Evolutionary conservation across 2,113 vertebrate genomes (phyloP), one percentile per base, ranked within the genome.

Genomic region (Apaloderma vittatum): DNA sequence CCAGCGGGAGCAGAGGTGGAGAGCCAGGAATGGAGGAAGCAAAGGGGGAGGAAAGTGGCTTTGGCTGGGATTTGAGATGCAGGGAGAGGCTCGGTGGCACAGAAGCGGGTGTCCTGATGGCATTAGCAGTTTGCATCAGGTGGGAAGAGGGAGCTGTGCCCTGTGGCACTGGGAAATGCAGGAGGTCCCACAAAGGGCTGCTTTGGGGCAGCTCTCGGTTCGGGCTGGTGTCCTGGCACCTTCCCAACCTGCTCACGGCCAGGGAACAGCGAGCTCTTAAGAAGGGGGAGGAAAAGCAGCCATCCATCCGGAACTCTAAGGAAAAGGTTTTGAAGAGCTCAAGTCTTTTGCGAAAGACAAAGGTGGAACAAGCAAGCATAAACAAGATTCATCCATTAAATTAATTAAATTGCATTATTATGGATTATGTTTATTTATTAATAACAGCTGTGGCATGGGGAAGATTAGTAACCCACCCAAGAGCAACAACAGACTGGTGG

Each of bases 371-470:
- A 94, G 93, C 81, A 76, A 40, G 66, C 62, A 0, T 95, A 79
- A 94, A 93, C 66, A 94, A 88, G 95, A 93, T 94, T 93, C 90
- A 72, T 94, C 92, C 88, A 85, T 94, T 93, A 79, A 90, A 94
- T 95, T 85, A 96, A 96, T 96, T 87, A 78, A 85, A 85, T 78
- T 61, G 71, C 78, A 57, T 92, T 93, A 82, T 92, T 93, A 82
- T 92, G 78, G 78, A 79, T 95, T 48, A 70, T 63, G 85, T 85
- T 96, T 95, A 49, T 96, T 96, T 95, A 95, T 92, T 92, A 88
- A 82, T 86, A 87, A 68, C 87, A 79, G 61, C 95, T 80, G 70
- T 74, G 81, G 55, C 59, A 30, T 0, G 1, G 81, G 23, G 51
- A 92, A 74, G 43, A 81, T 84, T 14, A 62, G 70, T 51, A 78